Evolutionary conservation across 2,888 invertebrate genomes (phyloP).

Genomic region (Rhabditophanes sp.): DNA sequence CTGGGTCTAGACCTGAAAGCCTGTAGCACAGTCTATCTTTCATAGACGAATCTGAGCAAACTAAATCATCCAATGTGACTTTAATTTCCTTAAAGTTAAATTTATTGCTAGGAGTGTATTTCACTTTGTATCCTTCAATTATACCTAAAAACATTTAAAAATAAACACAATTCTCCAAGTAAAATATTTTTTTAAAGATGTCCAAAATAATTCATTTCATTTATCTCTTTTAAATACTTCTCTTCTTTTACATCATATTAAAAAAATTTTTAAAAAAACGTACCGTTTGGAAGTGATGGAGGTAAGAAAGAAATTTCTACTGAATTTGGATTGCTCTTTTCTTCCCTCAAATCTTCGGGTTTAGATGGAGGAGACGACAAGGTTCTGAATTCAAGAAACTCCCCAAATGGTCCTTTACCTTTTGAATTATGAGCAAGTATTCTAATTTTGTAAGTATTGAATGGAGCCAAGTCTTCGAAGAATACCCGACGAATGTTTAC

Average conservation of each 20-base stretch:
- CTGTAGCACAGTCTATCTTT: slow-evolving; percentile 43
- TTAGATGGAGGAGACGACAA: slow-evolving; percentile 34
- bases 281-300: slow-evolving; percentile 43
- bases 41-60: slow-evolving; percentile 34
- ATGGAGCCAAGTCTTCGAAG: slow-evolving; percentile 35
- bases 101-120: slow-evolving; percentile 35
- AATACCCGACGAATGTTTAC: slow-evolving; percentile 25
- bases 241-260: too few relatives aligned
- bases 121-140: slow-evolving; percentile 40
- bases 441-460: slow-evolving; percentile 39
- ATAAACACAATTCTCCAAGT: too few relatives aligned
- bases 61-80: slow-evolving; percentile 32
- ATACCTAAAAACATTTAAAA: too few relatives aligned
- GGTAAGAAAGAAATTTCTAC: slow-evolving; percentile 42
- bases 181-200: too few relatives aligned
- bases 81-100: slow-evolving; percentile 37
- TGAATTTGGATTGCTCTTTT: slow-evolving; percentile 34
- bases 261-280: too few relatives aligned
- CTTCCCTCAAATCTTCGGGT: slow-evolving; percentile 38
- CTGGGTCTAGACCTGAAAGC: slow-evolving; percentile 38
- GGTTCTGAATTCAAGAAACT: slow-evolving; percentile 37
- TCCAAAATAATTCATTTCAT: too few relatives aligned
- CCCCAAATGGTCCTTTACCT: slow-evolving; percentile 41
- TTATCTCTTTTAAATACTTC: too few relatives aligned
- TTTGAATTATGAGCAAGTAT: slow-evolving; percentile 36